A percentile compares a stretch with the other conserved stretches of the same genome.
Evolutionary conservation across 1,140 invertebrate genomes (phyloP).

Genomic region (Ectropis grisescens): DNA sequence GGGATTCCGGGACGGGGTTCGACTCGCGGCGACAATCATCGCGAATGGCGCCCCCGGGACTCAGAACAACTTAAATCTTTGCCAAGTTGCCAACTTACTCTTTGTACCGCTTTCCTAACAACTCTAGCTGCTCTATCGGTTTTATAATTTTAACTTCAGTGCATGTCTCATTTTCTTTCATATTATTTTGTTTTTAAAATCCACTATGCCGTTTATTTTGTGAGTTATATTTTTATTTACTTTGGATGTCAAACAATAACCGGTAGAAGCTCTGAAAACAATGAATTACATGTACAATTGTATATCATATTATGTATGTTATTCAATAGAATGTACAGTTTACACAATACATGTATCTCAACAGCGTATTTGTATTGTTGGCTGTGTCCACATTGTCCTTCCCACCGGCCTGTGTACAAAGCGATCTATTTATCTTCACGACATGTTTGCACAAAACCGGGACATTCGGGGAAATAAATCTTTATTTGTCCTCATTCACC

Average conservation of each 20-base stretch:
- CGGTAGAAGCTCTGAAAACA: too few relatives aligned
- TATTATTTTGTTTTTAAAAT: too few relatives aligned
- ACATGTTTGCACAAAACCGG: slow-evolving; percentile 40
- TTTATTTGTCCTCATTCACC: slow-evolving; percentile 44
- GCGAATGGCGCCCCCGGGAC: slow-evolving; percentile 53
- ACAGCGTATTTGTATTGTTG: slow-evolving; percentile 17
- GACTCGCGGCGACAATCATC: slow-evolving; percentile 59
- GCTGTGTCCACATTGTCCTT: slow-evolving; percentile 26
- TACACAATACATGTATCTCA: slow-evolving; percentile 22
- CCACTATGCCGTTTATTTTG: too few relatives aligned
- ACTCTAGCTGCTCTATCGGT: too few relatives aligned
- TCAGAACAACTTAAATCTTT: slow-evolving; percentile 59
- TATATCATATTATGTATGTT: too few relatives aligned
- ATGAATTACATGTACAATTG: too few relatives aligned
- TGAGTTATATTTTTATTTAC: too few relatives aligned
- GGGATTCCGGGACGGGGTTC: slow-evolving; percentile 12
- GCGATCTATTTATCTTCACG: slow-evolving; percentile 28
- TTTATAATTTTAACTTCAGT: too few relatives aligned
- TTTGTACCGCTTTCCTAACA: too few relatives aligned
- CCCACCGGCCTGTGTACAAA: slow-evolving; percentile 31
- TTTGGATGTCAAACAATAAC: too few relatives aligned
- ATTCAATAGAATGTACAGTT: slow-evolving; percentile 30
- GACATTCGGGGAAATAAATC: slow-evolving; percentile 42
- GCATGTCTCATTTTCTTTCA: too few relatives aligned
- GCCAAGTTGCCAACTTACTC: slow-evolving; percentile 54